A percentile compares a stretch with the other conserved stretches of the same genome.
Evolutionary conservation across 2,797 vertebrate genomes (phyloP).

Genomic region (Pangasius sanitwongsei): DNA sequence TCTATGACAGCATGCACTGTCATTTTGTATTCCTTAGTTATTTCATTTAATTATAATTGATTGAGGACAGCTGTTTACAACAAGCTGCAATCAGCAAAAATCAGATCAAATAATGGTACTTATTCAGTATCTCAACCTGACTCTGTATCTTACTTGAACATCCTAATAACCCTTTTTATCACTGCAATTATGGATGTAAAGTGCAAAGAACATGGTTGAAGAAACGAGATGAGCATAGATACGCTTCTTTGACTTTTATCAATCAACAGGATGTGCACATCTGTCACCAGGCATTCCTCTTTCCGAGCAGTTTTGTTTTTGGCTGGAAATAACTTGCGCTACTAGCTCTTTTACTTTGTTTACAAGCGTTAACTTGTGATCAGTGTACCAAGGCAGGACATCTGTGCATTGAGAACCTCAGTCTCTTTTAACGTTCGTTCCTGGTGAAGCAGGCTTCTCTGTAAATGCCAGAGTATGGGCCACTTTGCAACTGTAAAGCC

Average conservation of each 20-base stretch:
- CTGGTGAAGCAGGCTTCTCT: neutral
- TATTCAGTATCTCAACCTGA: neutral
- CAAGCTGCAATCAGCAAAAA: conserved; percentile 9
- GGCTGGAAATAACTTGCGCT: conserved; percentile 1
- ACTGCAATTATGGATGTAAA: neutral
- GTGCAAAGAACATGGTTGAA: neutral
- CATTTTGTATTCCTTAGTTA: neutral
- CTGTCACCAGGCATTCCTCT: conserved; percentile 22
- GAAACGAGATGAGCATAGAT: neutral
- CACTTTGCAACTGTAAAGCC: neutral
- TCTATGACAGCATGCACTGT: neutral
- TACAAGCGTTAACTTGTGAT: conserved; percentile 3
- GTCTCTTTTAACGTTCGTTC: neutral
- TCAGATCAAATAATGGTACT: conserved; percentile 19
- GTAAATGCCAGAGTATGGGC: neutral
- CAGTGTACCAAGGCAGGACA: conserved; percentile 12
- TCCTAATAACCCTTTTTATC: neutral
- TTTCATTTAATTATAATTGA: conserved; percentile 16
- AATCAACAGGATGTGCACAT: neutral
- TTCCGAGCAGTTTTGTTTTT: conserved; percentile 14
- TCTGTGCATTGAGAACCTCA: neutral
- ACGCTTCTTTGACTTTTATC: neutral
- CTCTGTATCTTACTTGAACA: neutral
- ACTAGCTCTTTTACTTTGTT: neutral
- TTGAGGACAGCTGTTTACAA: conserved; percentile 3